phyloP scores from a whole-genome alignment of 1,140 invertebrate genomes.

The Schmidtea mediterranea region DNA sequence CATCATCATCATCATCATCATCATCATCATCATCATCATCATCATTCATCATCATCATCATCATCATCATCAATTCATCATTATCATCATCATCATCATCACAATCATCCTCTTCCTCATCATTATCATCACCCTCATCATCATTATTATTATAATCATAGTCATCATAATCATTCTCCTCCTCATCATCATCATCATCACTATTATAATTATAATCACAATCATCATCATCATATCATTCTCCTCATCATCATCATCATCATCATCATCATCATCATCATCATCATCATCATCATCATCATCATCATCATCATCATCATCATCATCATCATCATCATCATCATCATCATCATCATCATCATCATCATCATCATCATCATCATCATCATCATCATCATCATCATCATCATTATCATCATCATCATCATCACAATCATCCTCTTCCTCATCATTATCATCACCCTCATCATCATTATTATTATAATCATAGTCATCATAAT shows the following conservation, averaged over 20 bases:
- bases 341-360: slow-evolving; percentile 7
- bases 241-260: too few relatives aligned
- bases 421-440: too few relatives aligned
- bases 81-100: too few relatives aligned
- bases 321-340: background rate
- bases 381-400: slow-evolving; percentile 7
- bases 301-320: background rate
- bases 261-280: slow-evolving; percentile 8
- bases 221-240: background rate
- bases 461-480: too few relatives aligned
- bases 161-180: too few relatives aligned
- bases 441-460: too few relatives aligned
- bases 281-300: slow-evolving; percentile 9
- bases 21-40: too few relatives aligned
- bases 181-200: slow-evolving; percentile 3
- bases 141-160: too few relatives aligned
- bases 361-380: slow-evolving; percentile 8
- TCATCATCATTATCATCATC: too few relatives aligned
- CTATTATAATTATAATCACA: too few relatives aligned
- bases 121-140: too few relatives aligned
- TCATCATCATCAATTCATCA: slow-evolving; percentile 8
- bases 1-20: background rate
- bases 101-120: too few relatives aligned
- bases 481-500: background rate
- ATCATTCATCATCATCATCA: slow-evolving; percentile 6